A percentile compares a stretch with the other conserved stretches of the same genome.
Evolutionary conservation across 2,888 invertebrate species (phyloP).

Genomic region (Acanthoscelides obtectus): DNA sequence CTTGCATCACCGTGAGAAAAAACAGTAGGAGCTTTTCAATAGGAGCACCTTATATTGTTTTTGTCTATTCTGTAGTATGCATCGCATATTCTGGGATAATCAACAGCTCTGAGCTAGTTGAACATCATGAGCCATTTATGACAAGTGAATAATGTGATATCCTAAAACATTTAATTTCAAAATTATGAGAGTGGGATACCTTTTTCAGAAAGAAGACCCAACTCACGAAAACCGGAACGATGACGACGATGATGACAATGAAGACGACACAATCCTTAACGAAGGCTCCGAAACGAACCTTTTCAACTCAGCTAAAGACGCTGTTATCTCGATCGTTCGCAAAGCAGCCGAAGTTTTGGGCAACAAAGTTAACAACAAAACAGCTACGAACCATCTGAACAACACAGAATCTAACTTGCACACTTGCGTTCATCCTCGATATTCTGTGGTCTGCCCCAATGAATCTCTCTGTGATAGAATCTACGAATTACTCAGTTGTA

Average conservation of each 20-base stretch:
- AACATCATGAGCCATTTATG: no score
- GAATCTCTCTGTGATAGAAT: constrained; percentile 65
- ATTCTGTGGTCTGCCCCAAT: constrained; percentile 71
- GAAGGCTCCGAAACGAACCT: constrained; percentile 56
- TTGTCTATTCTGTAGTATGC: no score
- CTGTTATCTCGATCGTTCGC: constrained; percentile 87
- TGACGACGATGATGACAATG: constrained; percentile 65
- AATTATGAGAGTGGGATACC: no score
- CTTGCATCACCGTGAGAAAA: no score
- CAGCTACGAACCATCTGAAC: constrained; percentile 51
- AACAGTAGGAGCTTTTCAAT: no score
- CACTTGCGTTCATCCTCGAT: constrained; percentile 67
- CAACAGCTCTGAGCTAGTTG: no score
- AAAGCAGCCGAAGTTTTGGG: constrained; percentile 84
- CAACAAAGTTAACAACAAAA: constrained; percentile 59
- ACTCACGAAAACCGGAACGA: constrained; percentile 60
- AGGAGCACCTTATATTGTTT: no score
- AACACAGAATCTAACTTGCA: constrained; percentile 44
- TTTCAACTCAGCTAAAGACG: constrained; percentile 84
- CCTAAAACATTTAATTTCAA: no score
- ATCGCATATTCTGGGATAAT: no score
- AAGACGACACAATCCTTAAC: constrained; percentile 20
- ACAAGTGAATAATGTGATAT: no score
- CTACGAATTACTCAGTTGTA: constrained; percentile 71
- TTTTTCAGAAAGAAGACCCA: constrained; percentile 76